These are phyloP conservation scores for Loriculus beryllinus DNA, from an alignment of 2,797 vertebrate species.

Conservation along the genomic window DNA sequence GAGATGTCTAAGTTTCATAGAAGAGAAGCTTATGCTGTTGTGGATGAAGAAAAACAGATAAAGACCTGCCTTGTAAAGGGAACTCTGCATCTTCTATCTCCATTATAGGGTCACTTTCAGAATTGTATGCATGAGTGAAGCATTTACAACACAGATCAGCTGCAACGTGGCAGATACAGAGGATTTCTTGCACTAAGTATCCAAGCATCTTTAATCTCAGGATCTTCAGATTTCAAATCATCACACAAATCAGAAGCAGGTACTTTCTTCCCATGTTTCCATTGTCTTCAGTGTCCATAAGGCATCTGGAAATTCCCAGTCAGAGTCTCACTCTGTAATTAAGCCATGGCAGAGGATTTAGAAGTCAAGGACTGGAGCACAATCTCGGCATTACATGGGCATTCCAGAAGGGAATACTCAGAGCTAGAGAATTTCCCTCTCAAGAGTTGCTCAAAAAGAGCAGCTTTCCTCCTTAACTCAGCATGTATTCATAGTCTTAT, in stretches of 20 bases:
- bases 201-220: background rate
- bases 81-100: background rate
- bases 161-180: background rate
- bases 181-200: background rate
- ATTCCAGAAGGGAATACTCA: background rate
- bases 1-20: background rate
- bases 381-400: accelerated
- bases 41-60: background rate
- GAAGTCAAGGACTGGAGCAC: background rate
- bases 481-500: background rate
- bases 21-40: background rate
- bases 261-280: background rate
- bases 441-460: background rate
- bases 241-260: accelerated
- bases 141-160: background rate
- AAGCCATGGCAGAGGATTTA: background rate
- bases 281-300: background rate
- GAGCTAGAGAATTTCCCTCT: background rate
- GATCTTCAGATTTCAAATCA: background rate
- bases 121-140: background rate
- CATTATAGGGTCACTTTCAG: background rate
- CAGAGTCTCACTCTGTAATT: background rate
- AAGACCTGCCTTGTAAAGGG: background rate
- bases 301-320: background rate
- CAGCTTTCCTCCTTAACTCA: background rate